Conservation (phyloP, 2,888 invertebrate genomes). For the Nebria brevicollis region DNA sequence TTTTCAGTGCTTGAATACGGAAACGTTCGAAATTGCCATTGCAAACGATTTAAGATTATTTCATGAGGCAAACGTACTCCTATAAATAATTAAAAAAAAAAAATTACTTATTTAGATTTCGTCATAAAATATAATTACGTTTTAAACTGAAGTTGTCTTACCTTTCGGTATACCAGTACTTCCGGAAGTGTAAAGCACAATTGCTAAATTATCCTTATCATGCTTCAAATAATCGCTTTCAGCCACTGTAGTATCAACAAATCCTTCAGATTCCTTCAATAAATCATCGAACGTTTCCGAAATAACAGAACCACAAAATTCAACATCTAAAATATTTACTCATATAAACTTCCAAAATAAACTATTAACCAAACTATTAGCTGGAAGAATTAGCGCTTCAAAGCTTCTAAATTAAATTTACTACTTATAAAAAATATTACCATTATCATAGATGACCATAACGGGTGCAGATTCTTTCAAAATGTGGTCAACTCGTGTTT, state of each 20-base stretch:
- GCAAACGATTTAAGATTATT: slow-evolving; percentile 82
- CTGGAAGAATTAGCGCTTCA: too few relatives aligned
- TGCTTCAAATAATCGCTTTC: slow-evolving; percentile 63
- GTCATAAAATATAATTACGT: not conserved
- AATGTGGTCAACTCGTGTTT: slow-evolving; percentile 79
- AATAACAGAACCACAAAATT: slow-evolving; percentile 23
- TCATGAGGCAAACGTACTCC: slow-evolving; percentile 83
- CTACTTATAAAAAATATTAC: slow-evolving; percentile 56
- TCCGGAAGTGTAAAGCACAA: slow-evolving; percentile 87
- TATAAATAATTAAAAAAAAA: slow-evolving; percentile 55
- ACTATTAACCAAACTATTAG: too few relatives aligned
- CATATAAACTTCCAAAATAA: not conserved
- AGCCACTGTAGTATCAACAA: slow-evolving; percentile 61
- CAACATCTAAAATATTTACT: slow-evolving; percentile 24
- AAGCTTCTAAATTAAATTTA: slow-evolving; percentile 23
- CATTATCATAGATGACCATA: slow-evolving; percentile 74
- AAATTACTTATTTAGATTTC: not conserved
- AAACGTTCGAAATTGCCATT: slow-evolving; percentile 88
- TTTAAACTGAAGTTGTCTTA: slow-evolving; percentile 51
- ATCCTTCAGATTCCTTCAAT: slow-evolving; percentile 61
- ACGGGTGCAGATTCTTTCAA: slow-evolving; percentile 78
- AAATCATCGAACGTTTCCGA: slow-evolving; percentile 66
- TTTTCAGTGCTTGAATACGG: slow-evolving; percentile 76
- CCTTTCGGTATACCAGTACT: slow-evolving; percentile 92
- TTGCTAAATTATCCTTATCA: slow-evolving; percentile 69